phyloP scores from a whole-genome alignment of 2,797 vertebrate species.

The Bufotes viridis region DNA sequence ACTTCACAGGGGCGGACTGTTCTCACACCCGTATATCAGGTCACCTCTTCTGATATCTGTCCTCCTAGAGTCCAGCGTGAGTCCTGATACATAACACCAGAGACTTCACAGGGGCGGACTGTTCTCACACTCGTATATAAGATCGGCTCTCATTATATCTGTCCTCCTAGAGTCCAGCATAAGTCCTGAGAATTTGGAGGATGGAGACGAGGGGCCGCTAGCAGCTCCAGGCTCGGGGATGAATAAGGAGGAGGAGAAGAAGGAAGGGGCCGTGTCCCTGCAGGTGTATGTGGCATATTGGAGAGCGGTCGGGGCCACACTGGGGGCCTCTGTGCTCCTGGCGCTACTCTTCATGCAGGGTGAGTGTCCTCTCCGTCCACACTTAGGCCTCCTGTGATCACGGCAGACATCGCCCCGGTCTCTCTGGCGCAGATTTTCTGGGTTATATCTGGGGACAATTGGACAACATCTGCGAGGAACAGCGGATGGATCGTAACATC shows the following conservation, averaged over 20 bases:
- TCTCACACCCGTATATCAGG: background rate
- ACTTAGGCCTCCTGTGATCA: background rate
- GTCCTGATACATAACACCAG: too few species aligned
- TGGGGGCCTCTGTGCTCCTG: constrained; percentile 80
- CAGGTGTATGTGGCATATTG: constrained; percentile 88
- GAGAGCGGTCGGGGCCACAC: constrained; percentile 79
- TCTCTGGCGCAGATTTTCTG: background rate
- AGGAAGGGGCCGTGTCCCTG: constrained; percentile 85
- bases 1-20: too few species aligned
- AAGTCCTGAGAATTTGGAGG: background rate
- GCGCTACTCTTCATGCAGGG: constrained; percentile 95
- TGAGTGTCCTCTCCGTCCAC: constrained; percentile 64
- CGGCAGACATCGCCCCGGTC: too few species aligned
- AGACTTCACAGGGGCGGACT: too few species aligned
- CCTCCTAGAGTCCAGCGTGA: too few species aligned
- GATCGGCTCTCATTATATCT: too few species aligned
- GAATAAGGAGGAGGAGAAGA: constrained; percentile 85
- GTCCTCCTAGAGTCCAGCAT: background rate
- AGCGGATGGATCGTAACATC: background rate
- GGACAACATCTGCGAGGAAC: background rate
- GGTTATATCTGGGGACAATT: too few species aligned
- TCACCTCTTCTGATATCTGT: too few species aligned
- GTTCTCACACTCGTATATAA: background rate
- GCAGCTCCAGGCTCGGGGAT: background rate
- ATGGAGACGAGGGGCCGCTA: too few species aligned